Conservation (phyloP, 2,113 vertebrate genomes). For the Halcyon senegalensis region DNA sequence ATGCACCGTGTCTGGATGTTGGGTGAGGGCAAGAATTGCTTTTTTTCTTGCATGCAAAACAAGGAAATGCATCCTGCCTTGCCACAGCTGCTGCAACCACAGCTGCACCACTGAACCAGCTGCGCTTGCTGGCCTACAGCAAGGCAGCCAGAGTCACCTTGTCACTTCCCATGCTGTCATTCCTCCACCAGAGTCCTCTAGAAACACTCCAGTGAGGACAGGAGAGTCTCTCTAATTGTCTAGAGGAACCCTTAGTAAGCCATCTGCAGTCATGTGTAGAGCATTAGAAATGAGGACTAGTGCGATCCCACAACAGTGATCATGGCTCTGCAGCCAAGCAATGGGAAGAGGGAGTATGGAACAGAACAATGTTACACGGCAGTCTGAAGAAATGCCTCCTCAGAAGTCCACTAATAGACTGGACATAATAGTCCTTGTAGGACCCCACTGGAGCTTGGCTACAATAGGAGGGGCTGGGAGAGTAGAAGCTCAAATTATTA, state of each 20-base stretch:
- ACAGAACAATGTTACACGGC: rapidly evolving
- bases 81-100: neutral
- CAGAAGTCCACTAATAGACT: neutral
- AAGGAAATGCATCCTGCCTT: neutral
- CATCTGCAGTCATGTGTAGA: rapidly evolving
- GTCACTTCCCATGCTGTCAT: neutral
- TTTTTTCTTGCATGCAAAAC: neutral
- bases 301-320: rapidly evolving
- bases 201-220: neutral
- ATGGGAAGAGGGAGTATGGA: neutral
- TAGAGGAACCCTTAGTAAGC: neutral
- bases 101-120: neutral
- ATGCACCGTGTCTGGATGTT: neutral
- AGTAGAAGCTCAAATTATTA: neutral
- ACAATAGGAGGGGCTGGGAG: neutral
- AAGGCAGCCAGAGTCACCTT: neutral
- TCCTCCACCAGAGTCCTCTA: neutral
- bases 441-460: neutral
- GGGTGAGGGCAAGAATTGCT: neutral
- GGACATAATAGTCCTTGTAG: neutral
- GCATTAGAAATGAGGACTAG: neutral
- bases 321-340: neutral
- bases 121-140: neutral
- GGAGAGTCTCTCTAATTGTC: neutral
- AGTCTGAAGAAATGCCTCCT: neutral